Conservation (phyloP, 2,113 vertebrate species). For the Rhea pennata region DNA sequence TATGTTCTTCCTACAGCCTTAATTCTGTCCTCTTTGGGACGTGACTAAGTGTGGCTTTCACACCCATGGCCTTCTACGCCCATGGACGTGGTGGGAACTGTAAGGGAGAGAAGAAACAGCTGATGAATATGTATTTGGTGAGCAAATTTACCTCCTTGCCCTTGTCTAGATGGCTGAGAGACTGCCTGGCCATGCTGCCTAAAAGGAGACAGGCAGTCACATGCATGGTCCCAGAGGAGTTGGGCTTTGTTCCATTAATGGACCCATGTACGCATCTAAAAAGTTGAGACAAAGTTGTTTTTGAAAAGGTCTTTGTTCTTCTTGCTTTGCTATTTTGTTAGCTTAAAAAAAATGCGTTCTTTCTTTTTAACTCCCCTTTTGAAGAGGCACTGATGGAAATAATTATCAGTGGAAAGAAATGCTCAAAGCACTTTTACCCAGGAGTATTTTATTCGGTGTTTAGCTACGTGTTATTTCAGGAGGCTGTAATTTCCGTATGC, state of each 20-base stretch:
- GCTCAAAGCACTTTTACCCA: neutral
- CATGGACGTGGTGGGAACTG: fast-evolving
- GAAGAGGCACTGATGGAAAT: neutral
- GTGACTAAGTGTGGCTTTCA: fast-evolving
- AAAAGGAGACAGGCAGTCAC: fast-evolving
- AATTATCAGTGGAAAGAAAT: neutral
- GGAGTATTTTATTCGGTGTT: neutral
- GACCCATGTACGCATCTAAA: fast-evolving
- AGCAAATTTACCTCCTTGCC: neutral
- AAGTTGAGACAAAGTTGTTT: neutral
- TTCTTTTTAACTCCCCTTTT: neutral
- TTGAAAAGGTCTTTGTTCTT: neutral
- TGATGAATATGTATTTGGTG: neutral
- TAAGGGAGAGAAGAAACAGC: fast-evolving
- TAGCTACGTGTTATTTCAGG: neutral
- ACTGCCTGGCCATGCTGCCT: fast-evolving
- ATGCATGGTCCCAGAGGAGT: fast-evolving
- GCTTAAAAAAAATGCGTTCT: neutral
- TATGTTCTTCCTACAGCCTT: neutral
- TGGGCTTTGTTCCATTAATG: neutral
- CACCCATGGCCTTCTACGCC: neutral
- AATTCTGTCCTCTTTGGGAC: neutral
- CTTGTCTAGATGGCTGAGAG: fast-evolving
- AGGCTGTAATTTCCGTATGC: neutral
- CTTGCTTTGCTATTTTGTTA: neutral